phyloP scores from a whole-genome alignment of 1,140 invertebrate genomes.

The Lycorma delicatula region DNA sequence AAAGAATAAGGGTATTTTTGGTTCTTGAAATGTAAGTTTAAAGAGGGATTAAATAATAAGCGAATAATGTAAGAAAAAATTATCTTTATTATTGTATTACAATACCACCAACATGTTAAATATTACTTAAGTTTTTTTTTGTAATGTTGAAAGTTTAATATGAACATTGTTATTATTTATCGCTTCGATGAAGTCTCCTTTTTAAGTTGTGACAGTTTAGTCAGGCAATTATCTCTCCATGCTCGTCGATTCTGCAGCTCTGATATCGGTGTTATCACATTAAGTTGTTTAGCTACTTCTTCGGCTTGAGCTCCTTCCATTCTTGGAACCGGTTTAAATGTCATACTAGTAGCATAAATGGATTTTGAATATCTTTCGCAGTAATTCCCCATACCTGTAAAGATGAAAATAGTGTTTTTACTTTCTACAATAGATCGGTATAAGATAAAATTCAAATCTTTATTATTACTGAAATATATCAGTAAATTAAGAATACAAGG shows the following conservation, averaged over 20 bases:
- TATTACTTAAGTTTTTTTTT: too few species aligned
- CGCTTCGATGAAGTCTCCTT: constrained; percentile 48
- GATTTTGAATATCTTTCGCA: constrained; percentile 67
- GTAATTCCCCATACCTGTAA: constrained; percentile 57
- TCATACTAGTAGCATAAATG: constrained; percentile 66
- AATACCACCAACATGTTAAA: too few species aligned
- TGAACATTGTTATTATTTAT: too few species aligned
- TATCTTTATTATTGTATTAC: too few species aligned
- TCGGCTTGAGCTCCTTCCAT: constrained; percentile 56
- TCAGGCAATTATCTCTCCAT: constrained; percentile 79
- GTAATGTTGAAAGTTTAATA: too few species aligned
- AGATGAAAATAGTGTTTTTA: not conserved
- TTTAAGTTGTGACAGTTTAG: constrained; percentile 72
- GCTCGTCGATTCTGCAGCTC: constrained; percentile 60
- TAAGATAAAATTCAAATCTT: not conserved
- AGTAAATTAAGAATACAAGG: too few species aligned
- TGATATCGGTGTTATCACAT: constrained; percentile 62
- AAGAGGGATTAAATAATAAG: too few species aligned
- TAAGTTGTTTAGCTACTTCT: constrained; percentile 57
- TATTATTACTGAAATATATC: too few species aligned
- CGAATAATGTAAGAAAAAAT: too few species aligned
- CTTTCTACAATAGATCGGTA: not conserved
- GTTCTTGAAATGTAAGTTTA: too few species aligned
- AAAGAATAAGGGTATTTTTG: too few species aligned
- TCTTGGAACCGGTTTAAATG: constrained; percentile 63